Evolutionary conservation across 2,888 invertebrate genomes (phyloP), one percentile per base, ranked within the genome.

Genomic region (Coelogynopora nodosa): DNA sequence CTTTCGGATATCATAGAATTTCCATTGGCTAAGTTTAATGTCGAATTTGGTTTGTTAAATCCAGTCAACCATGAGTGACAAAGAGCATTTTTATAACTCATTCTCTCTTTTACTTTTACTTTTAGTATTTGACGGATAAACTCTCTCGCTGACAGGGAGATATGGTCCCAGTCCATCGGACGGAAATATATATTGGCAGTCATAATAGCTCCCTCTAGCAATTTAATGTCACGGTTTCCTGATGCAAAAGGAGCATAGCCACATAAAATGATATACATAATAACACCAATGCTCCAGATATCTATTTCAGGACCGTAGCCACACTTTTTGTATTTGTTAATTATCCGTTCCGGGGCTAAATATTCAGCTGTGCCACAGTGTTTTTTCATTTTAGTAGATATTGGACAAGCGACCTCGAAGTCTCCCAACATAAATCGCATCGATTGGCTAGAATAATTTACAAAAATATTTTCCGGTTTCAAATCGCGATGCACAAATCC

Each of bases 391-490:
- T 49, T 5, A 49, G 49, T 10, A 18, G 5, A 10, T 18, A 49
- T 49, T 5, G 49, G 5, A 18, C 49, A 49, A 10, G 49, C 49
- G 49, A 49, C 49, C 5, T 49, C 49, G 18, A 49, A 49, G 18
- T 49, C 49, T 49, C 49, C 49, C 49, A 49, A 18, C 49, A 49
- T 49, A 18, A 49, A 49, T 18, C 49, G 49, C 18, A 18, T 49
- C 5, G 5, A 10, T 18, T 49, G 5, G 5, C 49, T 18, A 49
- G 5, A 10, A 18, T 49, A 84, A 84, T 84, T 31, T 0, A 84
- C 31, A 31, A 84, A 84, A 31, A 84, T 31, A 49, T 84, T 84
- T 84, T 49, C 84, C 1, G 84, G 84, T n/a, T 84, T 84, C 2
- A 84, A 30, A 31, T 84, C 84, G 26, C 84, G 30, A 84, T 84